A percentile compares a stretch with the other conserved stretches of the same genome.
Evolutionary conservation across 2,888 invertebrate genomes (phyloP).

Genomic region (Ptilodon capucinus): DNA sequence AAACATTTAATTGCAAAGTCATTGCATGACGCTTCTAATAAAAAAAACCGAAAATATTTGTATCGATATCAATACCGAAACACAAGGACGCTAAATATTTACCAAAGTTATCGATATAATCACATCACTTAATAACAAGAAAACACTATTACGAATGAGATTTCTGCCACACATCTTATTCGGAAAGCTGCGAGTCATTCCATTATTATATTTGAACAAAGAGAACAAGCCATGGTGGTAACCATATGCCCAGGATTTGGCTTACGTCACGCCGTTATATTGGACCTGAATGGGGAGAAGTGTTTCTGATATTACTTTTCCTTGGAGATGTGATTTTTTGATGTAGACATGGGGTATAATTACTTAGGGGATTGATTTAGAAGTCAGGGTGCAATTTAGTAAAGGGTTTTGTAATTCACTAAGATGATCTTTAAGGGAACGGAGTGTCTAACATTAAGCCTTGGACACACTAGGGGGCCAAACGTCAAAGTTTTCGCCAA

Average conservation of each 20-base stretch:
- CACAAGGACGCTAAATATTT: slow-evolving; percentile 9
- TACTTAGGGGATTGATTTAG: not conserved
- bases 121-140: slow-evolving; percentile 36
- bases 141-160: slow-evolving; percentile 68
- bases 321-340: slow-evolving; percentile 9
- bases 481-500: no score
- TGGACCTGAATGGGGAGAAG: slow-evolving; percentile 46
- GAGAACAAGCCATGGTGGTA: slow-evolving; percentile 42
- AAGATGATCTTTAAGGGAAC: no score
- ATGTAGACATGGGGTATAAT: not conserved
- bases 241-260: slow-evolving; percentile 65
- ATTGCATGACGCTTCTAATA: no score
- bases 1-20: no score
- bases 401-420: not conserved
- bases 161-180: slow-evolving; percentile 71
- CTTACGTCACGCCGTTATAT: slow-evolving; percentile 69
- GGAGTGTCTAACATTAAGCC: no score
- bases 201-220: slow-evolving; percentile 72
- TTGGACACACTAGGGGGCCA: no score
- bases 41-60: no score
- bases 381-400: not conserved
- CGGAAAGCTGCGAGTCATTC: slow-evolving; percentile 73
- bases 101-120: slow-evolving; percentile 27
- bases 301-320: slow-evolving; percentile 20
- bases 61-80: not conserved